Base-by-base conservation (phyloP, 2,797 vertebrate genomes). In the Alcedo quadribrachys region DNA sequence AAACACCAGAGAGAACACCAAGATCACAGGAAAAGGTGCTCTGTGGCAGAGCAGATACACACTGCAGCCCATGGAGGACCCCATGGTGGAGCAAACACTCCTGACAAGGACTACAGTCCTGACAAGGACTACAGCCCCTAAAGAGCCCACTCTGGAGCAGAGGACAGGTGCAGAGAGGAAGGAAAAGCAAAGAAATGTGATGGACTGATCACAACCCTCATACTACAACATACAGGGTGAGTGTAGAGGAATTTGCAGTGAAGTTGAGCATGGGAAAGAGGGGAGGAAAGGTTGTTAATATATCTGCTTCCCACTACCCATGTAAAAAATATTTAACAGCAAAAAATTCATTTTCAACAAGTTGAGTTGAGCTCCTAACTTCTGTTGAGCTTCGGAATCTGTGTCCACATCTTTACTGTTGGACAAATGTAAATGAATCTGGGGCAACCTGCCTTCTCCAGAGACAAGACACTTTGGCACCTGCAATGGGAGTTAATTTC, bases 151-250 rank as follows among this genome's bases (percentile, higher is more conserved):
- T 32, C 27, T 7, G 21, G 54, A 86, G 55, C 21, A 14, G 43
- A 74, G 15, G 35, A 81, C 65, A 86, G 15, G 30, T 7, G 3
- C 1, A 2, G 53, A n/a, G 45, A 75, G 22, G 32, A 63, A 90
- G 21, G 11, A 78, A 74, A 81, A 53, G 13, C 27, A 63, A 32
- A 82, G 11, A 61, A 46, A 20, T 20, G 40, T 42, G 27, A 35
- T 9, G 45, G 50, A 33, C 28, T 45, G 45, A 61, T 5, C 1
- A 1, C 11, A 83, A 37, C 17, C 22, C 13, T 28, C 14, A 66
- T 20, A 8, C 11, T 30, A 28, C 24, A 33, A 12, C 0, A 0
- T 16, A 68, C 6, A 7, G 20, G 20, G 2, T 3, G 8, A 5
- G 8, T 24, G 7, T 11, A 50, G 51, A 88, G 32, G 69, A 66